Base-by-base conservation (phyloP, 1,140 invertebrate species). In the Monochamus saltuarius region DNA sequence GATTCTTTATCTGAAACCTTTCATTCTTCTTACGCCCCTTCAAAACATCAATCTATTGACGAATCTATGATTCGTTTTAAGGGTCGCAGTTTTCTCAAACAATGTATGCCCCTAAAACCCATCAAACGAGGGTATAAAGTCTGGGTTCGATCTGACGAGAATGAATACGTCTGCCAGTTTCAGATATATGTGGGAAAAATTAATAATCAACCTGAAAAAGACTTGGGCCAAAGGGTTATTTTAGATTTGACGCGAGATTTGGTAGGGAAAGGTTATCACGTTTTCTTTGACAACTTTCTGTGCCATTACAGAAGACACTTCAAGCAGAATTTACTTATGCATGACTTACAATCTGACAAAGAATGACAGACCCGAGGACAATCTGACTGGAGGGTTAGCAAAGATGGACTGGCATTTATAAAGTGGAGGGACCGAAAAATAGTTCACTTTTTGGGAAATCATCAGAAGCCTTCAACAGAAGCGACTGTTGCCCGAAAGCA, bases 81-180 rank as follows among this genome's bases (percentile, higher is more conserved):
- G 68, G 73, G 69, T 45, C 67, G 70, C 56, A 71, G 62, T 61
- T 61, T 59, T n/a, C 64, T 79, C 50, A 76, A 75, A 66, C 77
- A 79, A 63, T 81, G 77, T 65, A 71, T 75, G 43, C 77, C 74
- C 56, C 68, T 67, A 59, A 80, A 80, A 69, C 77, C 76, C 22
- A 77, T 75, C 60, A 80, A 81, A 70, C 65, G 78, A 64, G 77
- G 74, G 19, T 56, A 43, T 16, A 43, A 56, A 14, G 34, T 36
- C 13, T 56, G 54, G 43, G 40, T 17, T 45, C 13, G 59, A 19
- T 40, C 59, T 9, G 22, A 56, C 22, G 35, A 49, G 56, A 43
- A 69, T 19, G 74, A 75, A 39, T 80, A 77, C 63, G 74, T 77
- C 56, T 72, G 72, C 56, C 70, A 76, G 56, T 80, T 77, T 68